Conservation (phyloP, 2,888 invertebrate species). For the Trissonchulus latispiculum region DNA sequence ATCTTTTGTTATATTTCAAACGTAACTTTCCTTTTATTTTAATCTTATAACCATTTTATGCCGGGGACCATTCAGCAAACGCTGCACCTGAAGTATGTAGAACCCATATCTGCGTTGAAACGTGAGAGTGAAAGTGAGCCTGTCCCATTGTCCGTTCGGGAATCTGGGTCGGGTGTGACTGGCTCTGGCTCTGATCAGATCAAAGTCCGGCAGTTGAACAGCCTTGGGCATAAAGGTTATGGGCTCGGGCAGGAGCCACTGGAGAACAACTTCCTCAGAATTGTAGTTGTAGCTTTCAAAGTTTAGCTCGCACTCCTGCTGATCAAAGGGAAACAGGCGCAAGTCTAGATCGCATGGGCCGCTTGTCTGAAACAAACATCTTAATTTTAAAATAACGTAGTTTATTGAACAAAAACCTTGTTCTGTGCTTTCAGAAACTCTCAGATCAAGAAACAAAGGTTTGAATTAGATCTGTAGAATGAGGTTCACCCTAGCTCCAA, state of each 20-base stretch:
- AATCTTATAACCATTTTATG: too few species aligned
- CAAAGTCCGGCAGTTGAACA: conserved; percentile 42
- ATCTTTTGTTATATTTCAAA: too few species aligned
- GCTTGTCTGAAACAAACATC: conserved; percentile 28
- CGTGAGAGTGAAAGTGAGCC: conserved; percentile 36
- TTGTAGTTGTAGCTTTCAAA: conserved; percentile 43
- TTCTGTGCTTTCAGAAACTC: too few species aligned
- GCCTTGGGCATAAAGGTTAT: conserved; percentile 39
- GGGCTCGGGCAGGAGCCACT: conserved; percentile 39
- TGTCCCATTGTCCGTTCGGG: conserved; percentile 39
- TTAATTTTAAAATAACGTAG: too few species aligned
- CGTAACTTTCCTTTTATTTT: too few species aligned
- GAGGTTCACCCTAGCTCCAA: too few species aligned
- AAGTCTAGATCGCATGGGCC: conserved; percentile 39
- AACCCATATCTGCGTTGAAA: conserved; percentile 42
- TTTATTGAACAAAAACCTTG: too few species aligned
- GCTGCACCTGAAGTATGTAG: conserved; percentile 32
- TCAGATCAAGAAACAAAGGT: too few species aligned
- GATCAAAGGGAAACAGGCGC: conserved; percentile 40
- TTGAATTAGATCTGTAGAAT: too few species aligned
- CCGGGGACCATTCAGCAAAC: too few species aligned
- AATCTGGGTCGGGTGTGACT: conserved; percentile 33
- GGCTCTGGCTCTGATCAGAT: conserved; percentile 30
- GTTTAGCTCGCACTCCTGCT: conserved; percentile 29
- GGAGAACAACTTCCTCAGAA: conserved; percentile 38